phyloP scores from a whole-genome alignment of 2,797 vertebrate species.

The Merluccius polli region DNA sequence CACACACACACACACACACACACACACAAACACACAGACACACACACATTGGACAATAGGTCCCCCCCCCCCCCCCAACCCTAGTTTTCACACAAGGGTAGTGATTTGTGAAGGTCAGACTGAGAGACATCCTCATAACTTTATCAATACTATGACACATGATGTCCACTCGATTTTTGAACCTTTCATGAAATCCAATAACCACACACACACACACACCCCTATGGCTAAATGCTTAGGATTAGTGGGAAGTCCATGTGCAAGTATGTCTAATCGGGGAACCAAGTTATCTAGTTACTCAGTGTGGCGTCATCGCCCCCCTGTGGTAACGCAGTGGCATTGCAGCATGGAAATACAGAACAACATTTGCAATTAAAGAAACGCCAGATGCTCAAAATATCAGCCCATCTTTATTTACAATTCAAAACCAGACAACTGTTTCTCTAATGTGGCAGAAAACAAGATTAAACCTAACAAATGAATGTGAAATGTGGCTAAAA shows the following conservation, averaged over 20 bases:
- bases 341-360: constrained; percentile 12
- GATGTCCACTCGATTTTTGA: background rate
- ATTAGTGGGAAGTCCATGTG: background rate
- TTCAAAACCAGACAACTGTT: constrained; percentile 42
- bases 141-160: background rate
- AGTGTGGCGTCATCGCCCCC: constrained; percentile 19
- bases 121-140: background rate
- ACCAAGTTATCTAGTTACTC: background rate
- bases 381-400: constrained; percentile 48
- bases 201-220: background rate
- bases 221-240: background rate
- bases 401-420: constrained; percentile 69
- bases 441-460: constrained; percentile 18
- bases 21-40: background rate
- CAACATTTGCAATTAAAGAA: background rate
- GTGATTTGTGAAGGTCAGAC: background rate
- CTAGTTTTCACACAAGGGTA: background rate
- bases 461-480: constrained; percentile 25
- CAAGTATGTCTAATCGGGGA: background rate
- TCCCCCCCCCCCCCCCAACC: too few species aligned
- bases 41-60: too few species aligned
- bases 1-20: background rate
- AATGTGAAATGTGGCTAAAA: background rate
- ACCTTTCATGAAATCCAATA: background rate
- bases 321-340: constrained; percentile 12